Evolutionary conservation across 2,113 vertebrate genomes (phyloP).

Genomic region (Neotoma lepida): DNA sequence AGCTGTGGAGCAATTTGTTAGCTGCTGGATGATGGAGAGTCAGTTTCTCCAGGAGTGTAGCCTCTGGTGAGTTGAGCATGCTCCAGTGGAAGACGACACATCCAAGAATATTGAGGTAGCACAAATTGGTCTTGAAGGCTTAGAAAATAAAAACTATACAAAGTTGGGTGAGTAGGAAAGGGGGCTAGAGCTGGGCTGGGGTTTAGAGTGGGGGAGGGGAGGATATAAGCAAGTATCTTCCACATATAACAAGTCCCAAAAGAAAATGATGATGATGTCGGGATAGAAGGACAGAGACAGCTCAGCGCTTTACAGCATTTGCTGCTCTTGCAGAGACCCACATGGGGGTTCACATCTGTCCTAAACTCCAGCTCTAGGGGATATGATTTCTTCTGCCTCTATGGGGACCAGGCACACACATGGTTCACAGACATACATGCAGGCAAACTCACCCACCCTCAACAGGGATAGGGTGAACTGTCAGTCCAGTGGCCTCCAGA

Average conservation of each 20-base stretch:
- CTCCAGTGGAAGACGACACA: not conserved
- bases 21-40: not conserved
- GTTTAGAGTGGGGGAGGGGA: not conserved
- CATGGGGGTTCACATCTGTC: not conserved
- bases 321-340: not conserved
- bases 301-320: not conserved
- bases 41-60: not conserved
- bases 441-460: not conserved
- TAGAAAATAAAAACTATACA: not conserved
- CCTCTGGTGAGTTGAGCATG: not conserved
- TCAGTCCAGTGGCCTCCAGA: not conserved
- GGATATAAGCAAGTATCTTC: not conserved
- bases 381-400: not conserved
- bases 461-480: not conserved
- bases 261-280: not conserved
- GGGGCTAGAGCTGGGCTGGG: not conserved
- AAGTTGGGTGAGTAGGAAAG: not conserved
- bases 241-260: not conserved
- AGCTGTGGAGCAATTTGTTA: not conserved
- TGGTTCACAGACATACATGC: not conserved
- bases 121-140: no score
- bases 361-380: not conserved
- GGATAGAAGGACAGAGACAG: not conserved
- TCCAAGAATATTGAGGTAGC: not conserved
- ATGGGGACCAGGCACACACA: not conserved